Evolutionary conservation across 1,140 invertebrate species (phyloP).

Genomic region (Achatina immaculata): DNA sequence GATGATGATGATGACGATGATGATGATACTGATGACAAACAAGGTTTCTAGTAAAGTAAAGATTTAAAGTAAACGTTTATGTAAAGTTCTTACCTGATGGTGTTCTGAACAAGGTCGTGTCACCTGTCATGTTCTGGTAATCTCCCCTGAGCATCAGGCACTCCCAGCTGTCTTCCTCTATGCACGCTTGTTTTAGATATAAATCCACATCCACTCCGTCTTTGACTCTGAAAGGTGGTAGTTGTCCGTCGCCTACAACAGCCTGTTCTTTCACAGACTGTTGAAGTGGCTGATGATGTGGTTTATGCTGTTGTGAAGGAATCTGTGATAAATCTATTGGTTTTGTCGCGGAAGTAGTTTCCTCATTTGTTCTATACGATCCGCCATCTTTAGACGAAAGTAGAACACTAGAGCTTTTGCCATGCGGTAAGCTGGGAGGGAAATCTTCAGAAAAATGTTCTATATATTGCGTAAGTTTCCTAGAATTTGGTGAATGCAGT

Average conservation of each 20-base stretch:
- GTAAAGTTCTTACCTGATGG: not conserved
- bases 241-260: too few relatives aligned
- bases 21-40: too few relatives aligned
- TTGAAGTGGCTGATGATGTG: too few relatives aligned
- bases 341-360: too few relatives aligned
- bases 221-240: not conserved
- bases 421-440: too few relatives aligned
- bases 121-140: not conserved
- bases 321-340: too few relatives aligned
- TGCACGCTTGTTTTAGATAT: not conserved
- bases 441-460: not conserved
- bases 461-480: not conserved
- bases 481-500: not conserved
- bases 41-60: too few relatives aligned
- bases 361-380: not conserved
- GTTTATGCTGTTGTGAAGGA: too few relatives aligned
- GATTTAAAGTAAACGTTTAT: too few relatives aligned
- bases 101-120: not conserved
- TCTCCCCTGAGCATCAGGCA: constrained; percentile 14
- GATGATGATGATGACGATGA: too few relatives aligned
- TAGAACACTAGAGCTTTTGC: not conserved
- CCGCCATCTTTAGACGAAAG: not conserved
- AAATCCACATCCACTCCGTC: not conserved
- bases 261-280: too few relatives aligned
- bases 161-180: constrained; percentile 2